These are phyloP conservation scores for Miniopterus natalensis DNA, from an alignment of 2,113 vertebrate species.

Conservation along the genomic window DNA sequence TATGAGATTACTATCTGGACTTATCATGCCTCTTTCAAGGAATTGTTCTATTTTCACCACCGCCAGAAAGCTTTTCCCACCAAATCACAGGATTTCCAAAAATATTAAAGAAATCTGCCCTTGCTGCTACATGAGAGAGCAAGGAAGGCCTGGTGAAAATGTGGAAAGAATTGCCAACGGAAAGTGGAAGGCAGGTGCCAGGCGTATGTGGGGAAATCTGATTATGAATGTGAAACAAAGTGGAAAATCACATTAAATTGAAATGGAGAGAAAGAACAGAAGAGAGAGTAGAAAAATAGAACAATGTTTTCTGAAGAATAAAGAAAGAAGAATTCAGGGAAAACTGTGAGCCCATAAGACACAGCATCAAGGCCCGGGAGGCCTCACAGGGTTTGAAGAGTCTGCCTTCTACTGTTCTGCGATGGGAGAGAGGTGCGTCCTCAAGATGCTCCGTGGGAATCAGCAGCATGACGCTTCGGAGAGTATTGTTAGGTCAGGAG, in stretches of 20 bases:
- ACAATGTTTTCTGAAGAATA: neutral
- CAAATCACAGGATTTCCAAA: neutral
- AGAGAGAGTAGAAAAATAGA: neutral
- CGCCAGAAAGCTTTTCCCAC: slow-evolving; percentile 20
- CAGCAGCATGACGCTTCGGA: neutral
- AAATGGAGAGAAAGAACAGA: neutral
- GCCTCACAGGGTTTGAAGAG: neutral
- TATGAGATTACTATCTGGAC: neutral
- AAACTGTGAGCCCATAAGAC: neutral
- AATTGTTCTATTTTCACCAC: slow-evolving; percentile 10
- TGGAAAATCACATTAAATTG: neutral
- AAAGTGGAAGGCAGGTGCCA: neutral
- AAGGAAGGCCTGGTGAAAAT: neutral
- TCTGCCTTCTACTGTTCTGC: neutral
- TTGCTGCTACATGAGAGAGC: neutral
- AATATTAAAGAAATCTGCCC: neutral
- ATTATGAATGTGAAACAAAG: neutral
- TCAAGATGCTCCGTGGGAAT: neutral
- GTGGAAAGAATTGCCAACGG: neutral
- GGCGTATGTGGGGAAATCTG: accelerated
- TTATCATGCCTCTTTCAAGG: neutral
- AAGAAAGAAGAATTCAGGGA: neutral
- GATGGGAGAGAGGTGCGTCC: neutral
- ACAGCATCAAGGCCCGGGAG: neutral
- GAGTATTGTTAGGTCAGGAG: neutral